Evolutionary conservation across 2,113 vertebrate genomes (phyloP), one percentile per base, ranked within the genome.

Genomic region (Atrichornis clamosus): DNA sequence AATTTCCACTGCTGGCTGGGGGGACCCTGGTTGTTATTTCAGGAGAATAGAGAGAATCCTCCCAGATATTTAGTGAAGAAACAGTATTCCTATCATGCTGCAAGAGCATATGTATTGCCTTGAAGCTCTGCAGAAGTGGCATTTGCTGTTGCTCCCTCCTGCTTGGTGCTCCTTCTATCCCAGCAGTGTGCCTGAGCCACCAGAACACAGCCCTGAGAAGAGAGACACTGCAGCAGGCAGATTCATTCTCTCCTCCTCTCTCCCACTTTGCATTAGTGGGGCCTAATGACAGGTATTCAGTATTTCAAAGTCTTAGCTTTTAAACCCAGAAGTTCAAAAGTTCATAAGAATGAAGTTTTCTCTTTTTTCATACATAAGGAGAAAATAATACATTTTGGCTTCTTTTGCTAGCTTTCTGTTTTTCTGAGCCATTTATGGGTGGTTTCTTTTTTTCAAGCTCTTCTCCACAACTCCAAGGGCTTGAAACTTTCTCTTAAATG

Each of bases 321-420:
- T 89, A 92, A 93, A 86, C 10, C n/a, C 44, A 86, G 68, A 73
- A 74, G 90, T 95, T 96, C 90, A 96, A 84, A 95, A 93, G 96
- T 95, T 96, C 76, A 10, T 67, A 56, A 75, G 64, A 78, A 39
- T 89, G 76, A 93, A 81, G 85, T 93, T 95, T 73, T 69, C 62
- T 94, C 56, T 89, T 94, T 95, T 93, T 89, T 77, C 55, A n/a
- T 92, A 78, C 47, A 49, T 90, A 84, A 93, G 80, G 86, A 93
- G 84, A 95, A 93, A 93, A 94, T 89, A 97, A 94, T 93, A 93
- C n/a, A 50, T 84, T 92, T 94, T 96, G 93, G 87, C 92, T 90
- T 76, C 84, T 93, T 94, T 84, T 78, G 81, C 90, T 90, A 75
- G 50, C 44, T 93, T 90, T 94, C 73, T 97, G 86, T 90, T 94